phyloP scores from a whole-genome alignment of 2,888 invertebrate genomes.

The Ctenicera cuprea region DNA sequence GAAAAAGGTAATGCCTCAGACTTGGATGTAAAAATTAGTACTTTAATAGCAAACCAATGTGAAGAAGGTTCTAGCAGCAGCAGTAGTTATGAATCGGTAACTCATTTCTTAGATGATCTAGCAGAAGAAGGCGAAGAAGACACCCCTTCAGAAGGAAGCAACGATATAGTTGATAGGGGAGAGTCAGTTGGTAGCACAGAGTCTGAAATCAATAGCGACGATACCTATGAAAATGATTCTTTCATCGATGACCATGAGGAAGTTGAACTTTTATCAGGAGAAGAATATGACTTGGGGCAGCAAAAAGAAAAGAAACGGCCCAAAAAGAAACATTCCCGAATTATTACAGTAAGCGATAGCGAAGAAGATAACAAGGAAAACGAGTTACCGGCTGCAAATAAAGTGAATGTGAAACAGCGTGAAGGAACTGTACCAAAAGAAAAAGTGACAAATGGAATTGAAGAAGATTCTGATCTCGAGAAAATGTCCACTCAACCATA shows the following conservation, averaged over 20 bases:
- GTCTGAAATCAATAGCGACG: constrained; percentile 60
- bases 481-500: constrained; percentile 54
- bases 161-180: constrained; percentile 68
- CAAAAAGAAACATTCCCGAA: constrained; percentile 36
- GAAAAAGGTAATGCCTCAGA: no score
- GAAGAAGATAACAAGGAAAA: constrained; percentile 30
- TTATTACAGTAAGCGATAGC: constrained; percentile 33
- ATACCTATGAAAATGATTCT: constrained; percentile 64
- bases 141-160: constrained; percentile 68
- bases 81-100: constrained; percentile 40
- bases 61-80: background rate
- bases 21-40: constrained; percentile 3
- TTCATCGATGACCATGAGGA: constrained; percentile 65
- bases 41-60: background rate
- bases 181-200: constrained; percentile 67
- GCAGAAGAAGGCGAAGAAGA: constrained; percentile 70
- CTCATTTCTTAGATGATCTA: constrained; percentile 62
- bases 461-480: constrained; percentile 50
- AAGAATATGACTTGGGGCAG: constrained; percentile 62
- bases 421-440: constrained; percentile 32
- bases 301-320: constrained; percentile 10
- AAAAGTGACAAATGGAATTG: constrained; percentile 9
- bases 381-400: background rate
- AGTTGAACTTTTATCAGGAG: constrained; percentile 64
- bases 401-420: background rate